Evolutionary conservation across 2,113 vertebrate species (phyloP), one percentile per base, ranked within the genome.

Genomic region (Phasianus colchicus): DNA sequence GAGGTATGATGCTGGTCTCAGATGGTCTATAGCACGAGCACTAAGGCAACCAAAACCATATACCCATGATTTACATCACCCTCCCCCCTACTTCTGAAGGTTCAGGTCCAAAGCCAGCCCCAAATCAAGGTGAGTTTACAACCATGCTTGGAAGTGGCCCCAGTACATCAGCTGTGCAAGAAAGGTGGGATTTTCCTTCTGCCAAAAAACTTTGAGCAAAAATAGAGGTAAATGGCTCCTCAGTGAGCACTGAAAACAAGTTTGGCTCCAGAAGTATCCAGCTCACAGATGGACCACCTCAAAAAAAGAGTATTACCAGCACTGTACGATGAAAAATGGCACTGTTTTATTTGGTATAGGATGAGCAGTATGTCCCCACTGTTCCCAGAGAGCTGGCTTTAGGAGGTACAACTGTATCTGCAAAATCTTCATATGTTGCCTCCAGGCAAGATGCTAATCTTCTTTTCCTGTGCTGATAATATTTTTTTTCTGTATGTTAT

Each of bases 1-100:
- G 50, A 67, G 29, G 14, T 9, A 3, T 2, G 15, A 21, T 75
- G 13, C 15, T 22, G 48, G 43, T 48, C 48, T 60, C 76, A 74
- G 32, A 12, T 5, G 18, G 27, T 18, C 1, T 0, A 58, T 6
- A 84, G 43, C 50, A 42, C 0, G 0, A 75, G 47, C 3, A 0
- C 2, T 60, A 64, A 75, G 34, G 38, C 42, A 63, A 42, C 17
- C 65, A 80, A 67, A 40, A 52, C 9, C 19, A 17, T 12, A 50
- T 36, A 27, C 40, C 12, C 7, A 0, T 11, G 19, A 89, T 72
- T 54, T 54, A 22, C 48, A 50, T 10, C 43, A 57, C 22, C 15
- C 11, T 7, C 1, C 48, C 10, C 6, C 2, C 43, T 16, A 25
- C 10, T 76, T 76, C 6, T 14, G 32, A 61, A n/a, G 16, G 7